Base-by-base conservation (phyloP, 1,140 invertebrate species). In the Drosophila pseudoobscura region DNA sequence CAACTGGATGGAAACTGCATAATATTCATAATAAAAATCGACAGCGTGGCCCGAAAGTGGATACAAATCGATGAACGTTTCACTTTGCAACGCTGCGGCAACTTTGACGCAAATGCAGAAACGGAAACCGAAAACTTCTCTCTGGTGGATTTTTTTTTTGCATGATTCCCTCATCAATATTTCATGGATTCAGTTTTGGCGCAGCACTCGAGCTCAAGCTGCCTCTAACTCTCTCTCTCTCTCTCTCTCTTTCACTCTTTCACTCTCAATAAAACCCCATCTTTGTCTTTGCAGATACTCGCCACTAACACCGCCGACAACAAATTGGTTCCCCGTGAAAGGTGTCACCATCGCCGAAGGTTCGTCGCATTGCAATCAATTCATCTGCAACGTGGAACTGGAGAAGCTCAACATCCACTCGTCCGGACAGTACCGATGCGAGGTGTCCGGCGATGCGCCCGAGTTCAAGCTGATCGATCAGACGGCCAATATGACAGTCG, bases 261-360 rank as follows among this genome's bases (percentile, higher is more conserved):
- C 9, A n/a, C 50, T 20, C 5, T 50, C 24, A 24, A 24, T 3
- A 24, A 24, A 24, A 24, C 5, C 3, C n/a, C 64, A 24, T 57
- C 20, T 41, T 29, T 66, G 15, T 56, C 58, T 29, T 90, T 88
- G 56, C 83, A 92, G 91, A 89, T 92, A 92, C 47, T 91, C 91
- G 59, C 91, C 91, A 31, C 71, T 91, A 63, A 91, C 90, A 29
- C 83, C 87, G 55, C 91, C 91, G 54, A 90, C 85, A 80, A 90
- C 87, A 80, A 91, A 91, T 83, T 90, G 82, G 84, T 92, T 92
- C 75, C 78, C 79, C 58, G 91, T 91, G 49, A 78, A 93, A 46
- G 96, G 95, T 71, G 94, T 95, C 35, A 96, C 95, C 69, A 96
- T 96, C 78, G 95, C 94, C 15, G 96, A 96, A 80, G 96, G 94